These are phyloP conservation scores for Clusia tigrina DNA, from an alignment of 2,888 invertebrate genomes.

Conservation along the genomic window DNA sequence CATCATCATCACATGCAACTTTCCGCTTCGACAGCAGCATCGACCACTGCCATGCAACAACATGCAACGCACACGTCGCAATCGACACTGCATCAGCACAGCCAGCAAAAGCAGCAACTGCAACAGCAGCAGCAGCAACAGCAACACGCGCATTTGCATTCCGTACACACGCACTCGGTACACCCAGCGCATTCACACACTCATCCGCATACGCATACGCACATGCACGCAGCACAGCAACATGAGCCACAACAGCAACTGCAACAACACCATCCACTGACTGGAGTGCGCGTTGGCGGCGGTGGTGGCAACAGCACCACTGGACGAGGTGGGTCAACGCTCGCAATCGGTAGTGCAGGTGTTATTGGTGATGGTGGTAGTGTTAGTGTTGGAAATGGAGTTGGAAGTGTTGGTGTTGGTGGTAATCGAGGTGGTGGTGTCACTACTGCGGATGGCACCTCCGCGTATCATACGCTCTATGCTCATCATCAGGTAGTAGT, in stretches of 20 bases:
- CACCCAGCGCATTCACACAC: conserved; percentile 25
- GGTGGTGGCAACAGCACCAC: conserved; percentile 36
- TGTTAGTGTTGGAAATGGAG: conserved; percentile 39
- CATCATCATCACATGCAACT: conserved; percentile 46
- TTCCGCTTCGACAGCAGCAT: conserved; percentile 31
- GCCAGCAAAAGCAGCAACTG: conserved; percentile 45
- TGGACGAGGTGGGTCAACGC: conserved; percentile 57
- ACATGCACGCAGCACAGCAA: conserved; percentile 34
- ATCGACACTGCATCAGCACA: conserved; percentile 39
- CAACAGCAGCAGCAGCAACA: conserved; percentile 40
- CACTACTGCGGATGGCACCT: conserved; percentile 26
- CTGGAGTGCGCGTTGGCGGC: conserved; percentile 42
- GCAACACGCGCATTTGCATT: conserved; percentile 32
- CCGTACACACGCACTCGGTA: conserved; percentile 32
- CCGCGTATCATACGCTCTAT: conserved; percentile 49
- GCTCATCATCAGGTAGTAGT: conserved; percentile 63
- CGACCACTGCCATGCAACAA: conserved; percentile 27
- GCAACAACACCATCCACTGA: conserved; percentile 39
- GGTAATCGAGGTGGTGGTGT: conserved; percentile 23
- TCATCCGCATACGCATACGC: conserved; percentile 27
- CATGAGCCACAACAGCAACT: conserved; percentile 37
- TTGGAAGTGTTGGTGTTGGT: conserved; percentile 32
- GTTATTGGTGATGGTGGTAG: conserved; percentile 25
- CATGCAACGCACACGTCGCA: conserved; percentile 40
- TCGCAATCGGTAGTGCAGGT: conserved; percentile 36